Percentiles rank a stretch among this genome's conserved stretches.
phyloP scores from a whole-genome alignment of 2,113 vertebrate species.

The Anhinga rufa region DNA sequence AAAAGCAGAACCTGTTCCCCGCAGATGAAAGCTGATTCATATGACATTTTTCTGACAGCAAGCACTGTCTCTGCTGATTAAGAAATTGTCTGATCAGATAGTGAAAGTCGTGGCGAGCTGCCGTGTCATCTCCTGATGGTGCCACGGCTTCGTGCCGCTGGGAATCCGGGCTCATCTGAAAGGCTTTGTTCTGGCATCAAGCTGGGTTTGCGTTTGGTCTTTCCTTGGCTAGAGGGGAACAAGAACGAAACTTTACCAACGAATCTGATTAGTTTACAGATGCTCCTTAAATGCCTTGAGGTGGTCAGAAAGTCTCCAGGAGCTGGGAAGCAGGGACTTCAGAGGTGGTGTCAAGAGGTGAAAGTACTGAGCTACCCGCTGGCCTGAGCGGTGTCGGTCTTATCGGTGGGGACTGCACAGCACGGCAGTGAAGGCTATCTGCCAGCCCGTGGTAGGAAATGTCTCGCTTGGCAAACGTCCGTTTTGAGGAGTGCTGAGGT shows the following conservation, averaged over 20 bases:
- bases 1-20: constrained; percentile 33
- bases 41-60: not conserved
- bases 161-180: not conserved
- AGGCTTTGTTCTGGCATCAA: constrained; percentile 27
- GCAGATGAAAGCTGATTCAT: constrained; percentile 27
- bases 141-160: not conserved
- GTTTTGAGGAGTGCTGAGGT: not conserved
- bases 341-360: not conserved
- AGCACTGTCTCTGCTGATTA: constrained; percentile 42
- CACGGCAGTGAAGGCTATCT: not conserved
- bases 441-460: not conserved
- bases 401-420: not conserved
- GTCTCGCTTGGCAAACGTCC: fast-evolving
- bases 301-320: not conserved
- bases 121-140: not conserved
- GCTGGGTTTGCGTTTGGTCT: not conserved
- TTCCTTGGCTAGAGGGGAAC: not conserved
- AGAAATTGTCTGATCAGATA: constrained; percentile 45
- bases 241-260: not conserved
- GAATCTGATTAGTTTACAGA: not conserved
- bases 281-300: not conserved
- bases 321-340: not conserved
- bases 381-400: not conserved
- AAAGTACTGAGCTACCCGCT: not conserved
- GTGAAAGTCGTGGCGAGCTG: not conserved